These are phyloP conservation scores for Epinotia brunnichana DNA, from an alignment of 2,888 invertebrate species.

Conservation along the genomic window DNA sequence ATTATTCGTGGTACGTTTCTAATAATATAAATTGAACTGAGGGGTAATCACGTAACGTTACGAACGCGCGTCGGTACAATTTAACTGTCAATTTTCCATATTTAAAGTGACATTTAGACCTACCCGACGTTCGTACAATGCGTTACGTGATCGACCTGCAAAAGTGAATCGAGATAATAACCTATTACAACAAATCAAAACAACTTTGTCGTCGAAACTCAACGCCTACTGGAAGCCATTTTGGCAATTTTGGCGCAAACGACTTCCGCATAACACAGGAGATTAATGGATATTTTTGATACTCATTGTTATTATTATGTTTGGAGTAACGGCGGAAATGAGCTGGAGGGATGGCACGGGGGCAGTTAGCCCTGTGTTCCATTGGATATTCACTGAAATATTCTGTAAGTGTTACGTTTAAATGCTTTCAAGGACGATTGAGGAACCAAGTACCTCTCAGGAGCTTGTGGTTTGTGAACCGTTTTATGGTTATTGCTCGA, in stretches of 20 bases:
- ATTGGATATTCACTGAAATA: background rate
- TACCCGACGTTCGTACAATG: too few species aligned
- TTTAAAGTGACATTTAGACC: too few species aligned
- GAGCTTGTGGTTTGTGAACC: conserved; percentile 1
- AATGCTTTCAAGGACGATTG: conserved; percentile 17
- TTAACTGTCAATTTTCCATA: too few species aligned
- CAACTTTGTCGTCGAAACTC: conserved; percentile 45
- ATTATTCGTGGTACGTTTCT: background rate
- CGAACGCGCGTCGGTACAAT: too few species aligned
- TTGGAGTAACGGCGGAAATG: conserved; percentile 22
- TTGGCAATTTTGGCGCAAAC: conserved; percentile 55
- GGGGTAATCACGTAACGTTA: too few species aligned
- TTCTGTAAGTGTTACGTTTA: background rate
- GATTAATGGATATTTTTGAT: conserved; percentile 42
- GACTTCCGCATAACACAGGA: conserved; percentile 51
- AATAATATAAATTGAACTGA: background rate
- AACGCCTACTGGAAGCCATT: conserved; percentile 51
- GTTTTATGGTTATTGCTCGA: background rate
- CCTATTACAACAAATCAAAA: conserved; percentile 35
- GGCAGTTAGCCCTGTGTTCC: conserved; percentile 2
- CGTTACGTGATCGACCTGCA: too few species aligned
- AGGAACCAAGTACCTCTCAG: conserved; percentile 7
- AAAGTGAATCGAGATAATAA: conserved; percentile 12
- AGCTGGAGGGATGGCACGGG: background rate
- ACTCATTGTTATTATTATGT: conserved; percentile 39